Percentiles rank a stretch among this genome's conserved stretches.
phyloP scores from a whole-genome alignment of 64 coral and sea anemone genomes.

The Astreopora myriophthalma region DNA sequence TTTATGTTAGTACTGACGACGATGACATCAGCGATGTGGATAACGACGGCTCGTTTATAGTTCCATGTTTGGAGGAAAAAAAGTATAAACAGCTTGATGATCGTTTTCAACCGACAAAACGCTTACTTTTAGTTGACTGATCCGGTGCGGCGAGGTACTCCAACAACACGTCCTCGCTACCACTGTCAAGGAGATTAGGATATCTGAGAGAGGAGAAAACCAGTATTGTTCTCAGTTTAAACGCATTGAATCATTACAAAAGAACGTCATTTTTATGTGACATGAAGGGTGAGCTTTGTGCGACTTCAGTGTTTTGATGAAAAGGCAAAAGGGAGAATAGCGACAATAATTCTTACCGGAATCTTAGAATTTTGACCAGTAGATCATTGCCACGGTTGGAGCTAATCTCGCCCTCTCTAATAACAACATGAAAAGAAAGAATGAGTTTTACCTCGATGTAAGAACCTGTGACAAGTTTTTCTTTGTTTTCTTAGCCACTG shows the following conservation, averaged over 20 bases:
- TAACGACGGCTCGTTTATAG: too few species aligned
- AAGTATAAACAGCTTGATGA: neutral
- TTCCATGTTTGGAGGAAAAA: neutral
- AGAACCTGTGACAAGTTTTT: too few species aligned
- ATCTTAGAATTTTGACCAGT: conserved; percentile 77
- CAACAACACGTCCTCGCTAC: conserved; percentile 38
- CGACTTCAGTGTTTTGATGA: neutral
- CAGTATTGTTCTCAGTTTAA: neutral
- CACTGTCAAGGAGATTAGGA: conserved; percentile 50
- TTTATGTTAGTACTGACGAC: neutral
- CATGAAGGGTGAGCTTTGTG: neutral
- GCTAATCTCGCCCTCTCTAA: conserved; percentile 77
- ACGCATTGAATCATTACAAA: neutral
- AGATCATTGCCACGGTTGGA: conserved; percentile 94
- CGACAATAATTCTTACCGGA: conserved; percentile 36
- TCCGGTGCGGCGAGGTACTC: conserved; percentile 88
- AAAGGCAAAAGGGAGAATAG: neutral
- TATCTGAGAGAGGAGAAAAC: conserved; percentile 29
- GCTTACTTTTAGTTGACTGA: conserved; percentile 77
- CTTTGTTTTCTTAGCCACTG: too few species aligned
- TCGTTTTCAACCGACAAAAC: neutral
- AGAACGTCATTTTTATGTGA: too few species aligned
- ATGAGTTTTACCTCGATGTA: too few species aligned
- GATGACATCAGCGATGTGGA: too few species aligned
- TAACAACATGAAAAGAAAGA: neutral